These are phyloP conservation scores for Geotrypetes seraphini DNA, from an alignment of 2,797 vertebrate genomes.

Conservation along the genomic window DNA sequence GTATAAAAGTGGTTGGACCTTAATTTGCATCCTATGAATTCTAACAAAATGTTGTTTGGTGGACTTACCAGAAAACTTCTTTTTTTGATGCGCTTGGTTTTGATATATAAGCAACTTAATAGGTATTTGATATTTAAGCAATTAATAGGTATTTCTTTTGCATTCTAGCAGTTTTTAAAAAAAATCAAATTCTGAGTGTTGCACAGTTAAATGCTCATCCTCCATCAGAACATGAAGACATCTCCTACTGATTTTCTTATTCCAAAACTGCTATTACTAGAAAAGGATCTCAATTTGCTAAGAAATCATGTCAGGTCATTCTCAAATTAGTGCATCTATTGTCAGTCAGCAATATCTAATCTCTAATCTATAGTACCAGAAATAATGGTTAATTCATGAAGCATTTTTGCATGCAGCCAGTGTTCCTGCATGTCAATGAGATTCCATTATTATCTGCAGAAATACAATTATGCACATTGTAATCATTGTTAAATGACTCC, in stretches of 20 bases:
- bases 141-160: no score
- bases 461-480: neutral
- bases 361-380: neutral
- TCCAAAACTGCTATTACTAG: neutral
- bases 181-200: no score
- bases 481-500: constrained; percentile 1
- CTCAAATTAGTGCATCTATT: neutral
- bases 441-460: neutral
- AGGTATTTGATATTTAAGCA: no score
- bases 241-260: neutral
- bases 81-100: no score
- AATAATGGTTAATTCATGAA: neutral
- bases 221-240: no score
- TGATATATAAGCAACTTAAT: no score
- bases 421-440: neutral
- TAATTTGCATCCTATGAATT: no score
- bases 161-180: no score
- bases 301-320: neutral
- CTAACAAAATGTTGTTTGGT: no score
- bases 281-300: neutral
- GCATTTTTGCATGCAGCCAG: neutral
- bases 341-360: neutral
- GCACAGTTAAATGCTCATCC: no score
- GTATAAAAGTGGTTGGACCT: no score
- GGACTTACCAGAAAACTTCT: no score